These are phyloP conservation scores for Esox niger DNA, from an alignment of 2,113 vertebrate genomes.

Conservation along the genomic window DNA sequence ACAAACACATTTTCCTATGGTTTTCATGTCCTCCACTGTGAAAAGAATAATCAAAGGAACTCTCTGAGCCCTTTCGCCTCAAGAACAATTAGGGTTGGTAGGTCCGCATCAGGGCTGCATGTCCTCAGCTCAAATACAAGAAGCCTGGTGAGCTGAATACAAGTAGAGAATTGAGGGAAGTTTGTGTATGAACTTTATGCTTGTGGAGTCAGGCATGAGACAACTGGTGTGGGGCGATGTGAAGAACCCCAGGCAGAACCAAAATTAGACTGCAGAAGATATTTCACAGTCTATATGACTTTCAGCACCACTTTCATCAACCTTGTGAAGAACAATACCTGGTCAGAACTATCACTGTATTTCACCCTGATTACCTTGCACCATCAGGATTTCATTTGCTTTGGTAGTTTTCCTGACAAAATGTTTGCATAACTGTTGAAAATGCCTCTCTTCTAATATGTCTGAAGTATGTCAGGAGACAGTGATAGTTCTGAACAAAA, in stretches of 20 bases:
- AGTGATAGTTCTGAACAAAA: neutral
- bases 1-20: too few species aligned
- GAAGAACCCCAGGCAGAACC: constrained; percentile 42
- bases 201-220: constrained; percentile 44
- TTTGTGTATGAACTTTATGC: neutral
- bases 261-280: constrained; percentile 55
- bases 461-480: neutral
- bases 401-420: too few species aligned
- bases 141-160: neutral
- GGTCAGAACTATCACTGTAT: constrained; percentile 24
- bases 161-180: neutral
- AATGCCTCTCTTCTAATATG: neutral
- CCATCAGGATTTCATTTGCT: neutral
- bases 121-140: neutral
- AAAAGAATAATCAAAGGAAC: neutral
- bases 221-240: constrained; percentile 34
- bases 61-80: neutral
- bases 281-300: constrained; percentile 22
- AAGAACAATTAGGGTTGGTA: neutral
- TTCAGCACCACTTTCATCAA: constrained; percentile 40
- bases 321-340: constrained; percentile 39
- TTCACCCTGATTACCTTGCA: neutral
- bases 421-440: neutral
- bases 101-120: neutral
- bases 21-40: neutral